Base-by-base conservation (phyloP, 2,888 invertebrate genomes). In the Podabrus alpinus region DNA sequence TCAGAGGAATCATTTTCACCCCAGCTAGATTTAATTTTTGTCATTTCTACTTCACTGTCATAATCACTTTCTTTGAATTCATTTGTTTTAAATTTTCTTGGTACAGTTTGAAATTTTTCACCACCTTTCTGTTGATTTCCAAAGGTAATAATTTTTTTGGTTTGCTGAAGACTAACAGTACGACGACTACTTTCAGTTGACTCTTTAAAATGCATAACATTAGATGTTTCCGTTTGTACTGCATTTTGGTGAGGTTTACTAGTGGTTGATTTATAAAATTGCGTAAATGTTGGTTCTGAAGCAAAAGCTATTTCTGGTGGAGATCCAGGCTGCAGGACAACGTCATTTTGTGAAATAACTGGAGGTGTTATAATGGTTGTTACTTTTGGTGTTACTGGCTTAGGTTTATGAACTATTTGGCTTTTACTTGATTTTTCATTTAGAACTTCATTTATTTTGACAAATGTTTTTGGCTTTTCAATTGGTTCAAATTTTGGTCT, bases 181-280 rank as follows among this genome's bases (percentile, higher is more conserved):
- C 93, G 89, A 80, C 91, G 89, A 24, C 90, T 90, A 45, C 89
- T 91, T 81, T 92, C 92, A 7, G 92, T 92, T 0, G 92, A 91
- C 82, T 93, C 93, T 78, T 92, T 91, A 88, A 93, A 92, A 81
- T 92, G 90, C 85, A 93, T 91, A n/a, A 90, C 89, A 81, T 93
- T 93, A 71, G 91, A 92, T 2, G 91, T 91, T 85, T 93, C 92
- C 0, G 92, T 91, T 67, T 92, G 92, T 68, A 92, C 87, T 0
- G 92, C 91, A 79, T 90, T 90, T 69, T 91, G 91, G 82, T 89
- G 88, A 1, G 91, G 91, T 13, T 89, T 86, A 11, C 90, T 90
- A 1, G 90, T 89, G 13, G 89, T 88, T 1, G 90, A 90, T 75
- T 88, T 89, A 86, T 89, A 90, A 86, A 86, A 91, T 86, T 87